These are phyloP conservation scores for Euplexia lucipara DNA, from an alignment of 2,888 invertebrate genomes.

Conservation along the genomic window DNA sequence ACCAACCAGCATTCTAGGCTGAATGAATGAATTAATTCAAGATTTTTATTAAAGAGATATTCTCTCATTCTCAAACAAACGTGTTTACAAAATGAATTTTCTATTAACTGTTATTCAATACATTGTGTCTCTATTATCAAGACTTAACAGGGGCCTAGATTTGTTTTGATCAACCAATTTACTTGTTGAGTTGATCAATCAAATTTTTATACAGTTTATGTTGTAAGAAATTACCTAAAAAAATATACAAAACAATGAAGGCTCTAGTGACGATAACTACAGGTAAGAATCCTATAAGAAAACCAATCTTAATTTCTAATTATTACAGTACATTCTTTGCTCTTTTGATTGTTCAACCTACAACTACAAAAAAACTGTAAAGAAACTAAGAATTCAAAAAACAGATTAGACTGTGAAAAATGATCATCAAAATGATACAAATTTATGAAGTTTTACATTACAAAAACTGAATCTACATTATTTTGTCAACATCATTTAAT, in stretches of 20 bases:
- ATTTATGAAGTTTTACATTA: too few species aligned
- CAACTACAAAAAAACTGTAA: background rate
- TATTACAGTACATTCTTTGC: background rate
- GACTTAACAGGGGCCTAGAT: background rate
- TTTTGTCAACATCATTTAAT: background rate
- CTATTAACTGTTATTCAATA: background rate
- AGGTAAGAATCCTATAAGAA: slow-evolving; percentile 25
- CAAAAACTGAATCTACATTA: too few species aligned
- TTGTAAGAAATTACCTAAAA: background rate
- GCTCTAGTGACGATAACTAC: background rate
- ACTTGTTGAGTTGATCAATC: background rate
- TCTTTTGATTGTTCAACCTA: background rate
- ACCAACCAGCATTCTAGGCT: too few species aligned
- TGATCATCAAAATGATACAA: background rate
- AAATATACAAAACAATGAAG: background rate
- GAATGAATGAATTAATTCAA: too few species aligned
- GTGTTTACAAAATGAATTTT: too few species aligned
- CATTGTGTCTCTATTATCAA: slow-evolving; percentile 1
- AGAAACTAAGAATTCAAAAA: too few species aligned
- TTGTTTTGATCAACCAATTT: background rate
- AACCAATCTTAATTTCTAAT: too few species aligned
- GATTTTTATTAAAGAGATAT: too few species aligned
- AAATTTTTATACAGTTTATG: background rate
- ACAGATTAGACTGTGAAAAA: background rate
- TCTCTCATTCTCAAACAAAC: too few species aligned